Evolutionary conservation across 2,797 vertebrate species (phyloP).

Genomic region (Falco columbarius): DNA sequence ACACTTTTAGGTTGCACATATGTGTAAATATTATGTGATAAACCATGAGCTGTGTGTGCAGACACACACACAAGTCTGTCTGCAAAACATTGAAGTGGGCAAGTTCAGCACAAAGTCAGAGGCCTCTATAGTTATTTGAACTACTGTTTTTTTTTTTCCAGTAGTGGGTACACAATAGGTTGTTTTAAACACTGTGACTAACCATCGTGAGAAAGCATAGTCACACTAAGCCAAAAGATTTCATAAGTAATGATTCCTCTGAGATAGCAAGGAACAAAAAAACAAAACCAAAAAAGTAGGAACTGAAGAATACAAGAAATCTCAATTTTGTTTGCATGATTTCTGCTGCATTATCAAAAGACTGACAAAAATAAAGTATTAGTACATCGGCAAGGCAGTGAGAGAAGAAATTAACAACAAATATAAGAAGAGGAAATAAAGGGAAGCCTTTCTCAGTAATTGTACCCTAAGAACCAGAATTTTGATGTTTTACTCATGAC

Average conservation of each 20-base stretch:
- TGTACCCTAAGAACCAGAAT: background rate
- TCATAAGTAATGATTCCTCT: background rate
- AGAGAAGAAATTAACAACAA: background rate
- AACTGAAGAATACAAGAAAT: background rate
- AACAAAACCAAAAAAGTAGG: background rate
- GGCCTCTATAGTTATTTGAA: background rate
- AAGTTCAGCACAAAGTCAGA: background rate
- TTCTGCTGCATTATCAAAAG: background rate
- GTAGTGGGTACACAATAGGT: background rate
- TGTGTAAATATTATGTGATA: background rate
- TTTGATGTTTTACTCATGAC: background rate
- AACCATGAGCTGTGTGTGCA: fast-evolving
- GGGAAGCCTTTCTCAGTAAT: background rate
- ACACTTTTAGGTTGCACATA: background rate
- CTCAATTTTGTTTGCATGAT: background rate
- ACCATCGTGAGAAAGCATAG: background rate
- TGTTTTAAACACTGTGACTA: background rate
- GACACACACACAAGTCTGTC: background rate
- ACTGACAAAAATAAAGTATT: background rate
- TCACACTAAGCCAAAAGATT: background rate
- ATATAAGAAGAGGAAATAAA: background rate
- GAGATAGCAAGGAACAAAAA: background rate
- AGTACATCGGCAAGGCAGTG: background rate
- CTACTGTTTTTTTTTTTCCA: background rate
- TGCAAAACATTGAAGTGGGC: background rate